phyloP scores from a whole-genome alignment of 2,113 vertebrate genomes.

The Porphyrio hochstetteri region DNA sequence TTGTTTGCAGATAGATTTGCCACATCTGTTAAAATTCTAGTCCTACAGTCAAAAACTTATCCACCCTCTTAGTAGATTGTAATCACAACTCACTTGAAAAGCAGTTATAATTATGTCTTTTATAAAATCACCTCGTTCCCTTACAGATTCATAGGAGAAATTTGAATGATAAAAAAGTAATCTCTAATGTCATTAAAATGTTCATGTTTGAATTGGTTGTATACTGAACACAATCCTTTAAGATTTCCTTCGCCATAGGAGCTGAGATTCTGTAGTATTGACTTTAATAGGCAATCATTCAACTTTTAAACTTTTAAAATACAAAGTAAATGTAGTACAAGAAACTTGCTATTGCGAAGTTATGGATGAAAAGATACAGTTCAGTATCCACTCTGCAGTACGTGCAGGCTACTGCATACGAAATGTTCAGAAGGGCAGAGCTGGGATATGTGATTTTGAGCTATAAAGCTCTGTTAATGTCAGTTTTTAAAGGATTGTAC shows the following conservation, averaged over 20 bases:
- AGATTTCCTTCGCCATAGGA: neutral
- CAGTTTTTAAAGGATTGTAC: neutral
- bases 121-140: neutral
- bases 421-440: slow-evolving; percentile 10
- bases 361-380: slow-evolving; percentile 24
- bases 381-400: slow-evolving; percentile 38
- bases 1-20: slow-evolving; percentile 18
- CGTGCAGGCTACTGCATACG: neutral
- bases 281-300: slow-evolving; percentile 17
- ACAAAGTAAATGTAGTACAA: neutral
- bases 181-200: slow-evolving; percentile 30
- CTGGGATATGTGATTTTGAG: neutral
- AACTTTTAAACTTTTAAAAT: slow-evolving; percentile 9
- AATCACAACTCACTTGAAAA: slow-evolving; percentile 24
- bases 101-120: slow-evolving; percentile 39
- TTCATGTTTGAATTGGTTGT: neutral
- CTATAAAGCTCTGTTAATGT: neutral
- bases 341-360: neutral
- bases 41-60: neutral
- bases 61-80: neutral
- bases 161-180: slow-evolving; percentile 52
- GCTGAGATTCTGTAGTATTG: neutral
- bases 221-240: neutral
- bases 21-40: slow-evolving; percentile 10
- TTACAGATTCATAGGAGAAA: slow-evolving; percentile 1